These are phyloP conservation scores for Drosophila mercatorum DNA, from an alignment of 2,888 invertebrate genomes.

Conservation along the genomic window DNA sequence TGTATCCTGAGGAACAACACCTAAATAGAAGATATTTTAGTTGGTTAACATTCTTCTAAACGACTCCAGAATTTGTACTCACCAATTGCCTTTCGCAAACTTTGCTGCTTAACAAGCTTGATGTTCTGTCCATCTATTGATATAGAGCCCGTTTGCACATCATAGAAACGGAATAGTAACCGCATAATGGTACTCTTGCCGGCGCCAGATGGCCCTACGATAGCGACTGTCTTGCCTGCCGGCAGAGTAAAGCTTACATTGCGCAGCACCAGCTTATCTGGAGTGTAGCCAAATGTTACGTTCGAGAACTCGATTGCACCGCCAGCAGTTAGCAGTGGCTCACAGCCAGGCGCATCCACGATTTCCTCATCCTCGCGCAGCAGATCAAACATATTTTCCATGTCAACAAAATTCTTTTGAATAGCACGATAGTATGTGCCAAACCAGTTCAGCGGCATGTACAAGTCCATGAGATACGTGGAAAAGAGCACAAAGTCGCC, in stretches of 20 bases:
- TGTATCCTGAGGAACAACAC: conserved; percentile 98
- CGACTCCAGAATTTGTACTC: conserved; percentile 1
- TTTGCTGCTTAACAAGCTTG: conserved; percentile 92
- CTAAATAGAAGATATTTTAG: conserved; percentile 75
- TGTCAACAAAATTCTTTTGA: conserved; percentile 98
- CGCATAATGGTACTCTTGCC: conserved; percentile 99
- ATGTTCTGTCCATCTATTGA: conserved; percentile 95
- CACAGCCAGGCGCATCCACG: conserved; percentile 92
- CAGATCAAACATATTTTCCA: conserved; percentile 99
- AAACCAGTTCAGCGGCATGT: conserved; percentile 98
- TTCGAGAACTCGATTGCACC: conserved; percentile 94
- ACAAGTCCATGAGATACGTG: conserved; percentile 96
- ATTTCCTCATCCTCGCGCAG: conserved; percentile 95
- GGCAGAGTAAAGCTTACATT: conserved; percentile 92
- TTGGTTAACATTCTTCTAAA: not conserved
- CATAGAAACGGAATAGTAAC: conserved; percentile 97
- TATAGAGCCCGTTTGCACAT: conserved; percentile 94
- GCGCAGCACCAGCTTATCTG: conserved; percentile 90
- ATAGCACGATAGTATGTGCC: conserved; percentile 99
- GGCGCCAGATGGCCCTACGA: conserved; percentile 95
- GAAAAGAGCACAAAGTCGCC: conserved; percentile 99
- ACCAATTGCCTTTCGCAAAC: conserved; percentile 91
- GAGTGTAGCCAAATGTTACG: conserved; percentile 94
- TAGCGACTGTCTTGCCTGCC: conserved; percentile 93
- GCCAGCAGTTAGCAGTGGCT: conserved; percentile 86